A percentile compares a stretch with the other conserved stretches of the same genome.
Evolutionary conservation across 2,113 vertebrate species (phyloP).

Genomic region (Xerus inauris): DNA sequence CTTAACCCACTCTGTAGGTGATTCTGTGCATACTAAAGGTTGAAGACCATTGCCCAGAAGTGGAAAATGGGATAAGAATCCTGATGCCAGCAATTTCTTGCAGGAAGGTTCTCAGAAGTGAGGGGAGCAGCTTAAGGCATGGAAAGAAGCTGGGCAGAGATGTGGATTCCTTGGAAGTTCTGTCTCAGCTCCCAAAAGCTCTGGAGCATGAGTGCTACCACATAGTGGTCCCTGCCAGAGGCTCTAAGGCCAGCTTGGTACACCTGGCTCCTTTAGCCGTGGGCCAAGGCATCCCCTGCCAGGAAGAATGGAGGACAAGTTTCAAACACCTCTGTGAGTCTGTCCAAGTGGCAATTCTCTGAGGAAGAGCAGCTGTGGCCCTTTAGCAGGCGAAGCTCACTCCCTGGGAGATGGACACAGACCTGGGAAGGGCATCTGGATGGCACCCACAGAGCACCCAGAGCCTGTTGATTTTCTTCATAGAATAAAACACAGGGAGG

Average conservation of each 20-base stretch:
- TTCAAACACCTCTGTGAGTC: neutral
- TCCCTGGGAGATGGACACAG: neutral
- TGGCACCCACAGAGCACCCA: neutral
- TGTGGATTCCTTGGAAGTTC: neutral
- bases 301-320: neutral
- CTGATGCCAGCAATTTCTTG: neutral
- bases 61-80: neutral
- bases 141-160: neutral
- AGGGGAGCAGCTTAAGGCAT: neutral
- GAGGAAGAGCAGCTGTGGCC: neutral
- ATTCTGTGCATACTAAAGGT: no score
- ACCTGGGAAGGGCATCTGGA: neutral
- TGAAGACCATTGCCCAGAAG: neutral
- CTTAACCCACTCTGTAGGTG: neutral
- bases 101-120: neutral
- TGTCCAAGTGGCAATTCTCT: neutral
- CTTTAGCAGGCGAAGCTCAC: neutral
- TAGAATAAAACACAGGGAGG: neutral
- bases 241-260: neutral
- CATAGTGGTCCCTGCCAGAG: rapidly evolving
- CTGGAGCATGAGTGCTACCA: neutral
- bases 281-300: neutral
- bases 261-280: neutral
- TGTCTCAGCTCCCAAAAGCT: no score
- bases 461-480: neutral